phyloP scores from a whole-genome alignment of 64 coral and sea anemone species.

The Porites australiensis region DNA sequence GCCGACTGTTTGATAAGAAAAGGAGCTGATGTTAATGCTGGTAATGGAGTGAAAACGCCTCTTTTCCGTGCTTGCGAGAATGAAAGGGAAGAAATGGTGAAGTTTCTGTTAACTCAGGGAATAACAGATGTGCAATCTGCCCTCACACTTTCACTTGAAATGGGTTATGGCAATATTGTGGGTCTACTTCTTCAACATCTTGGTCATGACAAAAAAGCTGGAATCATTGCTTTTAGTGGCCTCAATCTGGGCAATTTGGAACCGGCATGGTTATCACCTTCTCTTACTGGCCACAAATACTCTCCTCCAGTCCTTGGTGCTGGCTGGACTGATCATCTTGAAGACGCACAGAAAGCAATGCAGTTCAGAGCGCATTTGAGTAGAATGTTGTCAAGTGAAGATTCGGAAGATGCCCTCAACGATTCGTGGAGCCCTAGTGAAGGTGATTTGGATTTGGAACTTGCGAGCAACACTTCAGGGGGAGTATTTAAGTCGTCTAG shows the following conservation, averaged over 20 bases:
- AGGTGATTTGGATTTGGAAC: not conserved
- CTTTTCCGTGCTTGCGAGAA: constrained; percentile 86
- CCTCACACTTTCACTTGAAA: constrained; percentile 87
- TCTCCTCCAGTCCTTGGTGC: not conserved
- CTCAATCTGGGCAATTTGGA: constrained; percentile 85
- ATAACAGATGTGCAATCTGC: constrained; percentile 91
- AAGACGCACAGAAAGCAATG: constrained; percentile 56
- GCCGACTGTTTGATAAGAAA: constrained; percentile 85
- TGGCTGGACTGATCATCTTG: constrained; percentile 70
- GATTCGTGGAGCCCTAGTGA: not conserved
- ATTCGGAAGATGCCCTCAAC: not conserved
- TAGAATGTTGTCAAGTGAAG: not conserved
- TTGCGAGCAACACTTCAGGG: not conserved
- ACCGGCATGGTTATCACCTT: constrained; percentile 83
- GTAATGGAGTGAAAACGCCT: constrained; percentile 84
- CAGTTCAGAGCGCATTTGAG: constrained; percentile 3
- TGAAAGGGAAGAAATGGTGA: constrained; percentile 85
- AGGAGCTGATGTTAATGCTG: constrained; percentile 93
- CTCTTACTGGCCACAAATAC: constrained; percentile 67
- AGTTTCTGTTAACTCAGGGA: constrained; percentile 88
- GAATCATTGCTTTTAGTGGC: constrained; percentile 84
- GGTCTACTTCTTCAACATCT: constrained; percentile 91
- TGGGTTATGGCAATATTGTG: constrained; percentile 79
- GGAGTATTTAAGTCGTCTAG: not conserved
- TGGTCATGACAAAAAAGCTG: constrained; percentile 92